Evolutionary conservation across 1,140 invertebrate species (phyloP).

Genomic region (Parasteatoda tepidariorum): DNA sequence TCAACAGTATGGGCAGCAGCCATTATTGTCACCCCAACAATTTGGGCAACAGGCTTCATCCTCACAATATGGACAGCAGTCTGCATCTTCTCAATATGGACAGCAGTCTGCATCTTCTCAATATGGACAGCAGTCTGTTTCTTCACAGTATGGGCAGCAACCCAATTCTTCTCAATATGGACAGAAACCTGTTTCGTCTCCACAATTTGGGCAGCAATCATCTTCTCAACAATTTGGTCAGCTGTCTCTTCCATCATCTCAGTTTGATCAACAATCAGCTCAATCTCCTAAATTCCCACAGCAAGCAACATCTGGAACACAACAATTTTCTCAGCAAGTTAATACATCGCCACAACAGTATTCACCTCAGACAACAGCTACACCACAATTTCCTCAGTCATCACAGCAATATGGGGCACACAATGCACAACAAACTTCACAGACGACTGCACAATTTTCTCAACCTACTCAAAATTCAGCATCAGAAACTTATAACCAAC

Average conservation of each 20-base stretch:
- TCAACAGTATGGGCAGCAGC: constrained; percentile 21
- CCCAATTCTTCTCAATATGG: not conserved
- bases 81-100: not conserved
- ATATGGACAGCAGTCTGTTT: not conserved
- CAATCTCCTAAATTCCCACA: constrained; percentile 3
- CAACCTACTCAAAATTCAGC: constrained; percentile 16
- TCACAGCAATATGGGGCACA: no score
- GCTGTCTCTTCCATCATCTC: not conserved
- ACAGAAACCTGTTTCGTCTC: not conserved
- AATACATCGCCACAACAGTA: not conserved
- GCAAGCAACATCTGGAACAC: not conserved
- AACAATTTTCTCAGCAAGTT: not conserved
- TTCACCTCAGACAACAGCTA: no score
- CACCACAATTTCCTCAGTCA: no score
- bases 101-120: not conserved
- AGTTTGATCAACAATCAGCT: not conserved
- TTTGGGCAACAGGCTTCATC: constrained; percentile 1
- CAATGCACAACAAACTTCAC: not conserved
- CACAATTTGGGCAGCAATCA: not conserved
- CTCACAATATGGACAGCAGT: not conserved
- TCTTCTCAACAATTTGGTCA: not conserved
- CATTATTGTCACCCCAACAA: constrained; percentile 5
- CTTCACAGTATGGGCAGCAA: not conserved
- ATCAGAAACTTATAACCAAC: constrained; percentile 5
- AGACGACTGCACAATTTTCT: not conserved